Base-by-base conservation (phyloP, 2,888 invertebrate species). In the Dicyrtoma fusca region DNA sequence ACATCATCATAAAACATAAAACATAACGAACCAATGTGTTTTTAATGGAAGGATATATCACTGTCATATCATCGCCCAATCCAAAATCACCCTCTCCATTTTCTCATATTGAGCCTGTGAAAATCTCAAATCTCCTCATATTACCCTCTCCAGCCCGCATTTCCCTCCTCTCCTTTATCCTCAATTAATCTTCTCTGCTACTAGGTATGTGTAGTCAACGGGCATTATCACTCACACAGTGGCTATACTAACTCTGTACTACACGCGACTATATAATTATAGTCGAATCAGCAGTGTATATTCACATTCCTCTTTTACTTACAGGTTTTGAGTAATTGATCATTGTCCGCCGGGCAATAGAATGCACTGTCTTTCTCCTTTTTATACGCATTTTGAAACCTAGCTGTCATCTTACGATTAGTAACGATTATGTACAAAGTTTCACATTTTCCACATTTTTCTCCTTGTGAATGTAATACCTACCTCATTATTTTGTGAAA, bases 41-140 rank as follows among this genome's bases (percentile, higher is more conserved):
- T 79, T 78, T 78, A 79, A 79, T 78, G 77, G 78, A 76, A 71
- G 76, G 74, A 80, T 78, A 77, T 78, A 78, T 77, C 78, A 78
- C 78, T 78, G 78, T 78, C 78, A 80, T 78, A 79, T 78, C 78
- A 78, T 74, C 73, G 69, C 72, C 73, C 69, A 64, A 71, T 75
- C 71, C 69, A 26, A 55, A 51, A 66, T 42, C 66, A 53, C 55
- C 55, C 55, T 53, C 19, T 74, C 69, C 42, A 74, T 74, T 73
- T 69, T 63, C 75, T 62, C 77, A 69, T 74, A 61, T 42, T 5
- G 34, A 34, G 34, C 44, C 42, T 57, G 44, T 45, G n/a, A 23
- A 17, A 21, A 42, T 51, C 51, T 65, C 51, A 34, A 34, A 34
- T 26, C 51, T 42, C 44, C 45, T 57, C 61, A 61, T 61, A 44